Base-by-base conservation (phyloP, 2,113 vertebrate species). In the Muntiacus muntjak region DNA sequence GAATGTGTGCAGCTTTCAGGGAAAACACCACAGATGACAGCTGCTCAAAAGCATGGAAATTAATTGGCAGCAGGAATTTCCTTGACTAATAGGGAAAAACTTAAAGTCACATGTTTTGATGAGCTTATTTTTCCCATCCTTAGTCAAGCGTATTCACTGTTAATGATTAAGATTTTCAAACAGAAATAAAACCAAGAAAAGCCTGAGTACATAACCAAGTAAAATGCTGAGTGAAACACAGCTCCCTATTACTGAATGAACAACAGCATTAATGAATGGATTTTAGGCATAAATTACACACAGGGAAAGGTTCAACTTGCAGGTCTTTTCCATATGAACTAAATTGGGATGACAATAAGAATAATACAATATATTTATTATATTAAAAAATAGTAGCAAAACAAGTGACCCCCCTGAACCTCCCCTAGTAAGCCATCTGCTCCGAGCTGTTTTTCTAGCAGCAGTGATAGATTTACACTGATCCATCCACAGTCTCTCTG, bases 31-130 rank as follows among this genome's bases (percentile, higher is more conserved):
- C 58, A 89, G 97, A 97, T 85, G 28, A 96, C n/a, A 98, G 90
- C 91, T 97, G 91, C 52, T 96, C 83, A 36, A 90, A 98, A 97
- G 52, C 91, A 98, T 89, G 97, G 96, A 97, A 95, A 97, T 97
- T 91, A 98, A 97, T 2, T 97, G 89, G 98, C 95, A n/a, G 21
- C 97, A 93, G 67, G 83, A 96, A 98, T 97, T 91, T 93, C 45
- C 97, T 87, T 96, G 82, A 95, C 71, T 98, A 98, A 98, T 15
- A 60, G 36, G 91, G 91, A 97, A 98, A 98, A 98, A 98, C 92
- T 98, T 54, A 85, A 92, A 98, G 33, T 47, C 57, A 79, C 55
- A 91, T 92, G 90, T 98, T 91, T 87, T 92, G 97, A 97, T 89
- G 43, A 97, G 52, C 86, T 98, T 94, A 3, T 60, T 95, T 96